Evolutionary conservation across 2,888 invertebrate genomes (phyloP), one percentile per base, ranked within the genome.

Genomic region (Yponomeuta cagnagella): DNA sequence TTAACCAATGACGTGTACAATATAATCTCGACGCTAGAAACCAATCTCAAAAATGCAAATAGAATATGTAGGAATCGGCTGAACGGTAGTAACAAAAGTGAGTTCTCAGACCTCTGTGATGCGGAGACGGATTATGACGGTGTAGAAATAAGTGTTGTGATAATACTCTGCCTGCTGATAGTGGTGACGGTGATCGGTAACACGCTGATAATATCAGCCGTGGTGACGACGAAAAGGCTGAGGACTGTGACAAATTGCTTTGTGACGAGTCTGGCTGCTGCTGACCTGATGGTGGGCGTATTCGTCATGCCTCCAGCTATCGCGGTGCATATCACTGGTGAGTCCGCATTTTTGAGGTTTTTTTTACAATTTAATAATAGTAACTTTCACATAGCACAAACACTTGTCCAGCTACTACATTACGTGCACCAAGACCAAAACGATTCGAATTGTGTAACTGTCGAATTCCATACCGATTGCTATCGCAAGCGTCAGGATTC

Each of bases 281-380:
- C 98, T 68, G 99, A 99, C 93, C 94, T 98, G 85, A 86, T 98
- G 75, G 98, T 99, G 4, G 99, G 98, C 1, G 95, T 98, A 52
- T 96, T 97, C 79, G 98, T 99, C 0, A 96, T 99, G 96, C 98
- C 98, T 2, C 98, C 98, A 68, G 98, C 98, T n/a, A 97, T 98
- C 63, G 96, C 97, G 72, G 94, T 97, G 72, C 96, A 97, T 88
- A 93, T 98, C 71, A 95, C 95, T 88, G 97, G 97, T 94, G 88
- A 95, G 95, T 84, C 0, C 10, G 52, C 33, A 33, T 33, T 5
- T 52, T 23, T 23, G 23, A 23, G 23, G 23, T 52, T 6, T 12
- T 68, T 67, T 6, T 67, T 68, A 48, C 48, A n/a, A 68, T 23
- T 8, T 68, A 52, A 12, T 15, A 1, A 58, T 1, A 58, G 4